A percentile compares a stretch with the other conserved stretches of the same genome.
These are phyloP conservation scores for Acanthosepion lycidas DNA, from an alignment of 2,888 invertebrate species.

Conservation along the genomic window DNA sequence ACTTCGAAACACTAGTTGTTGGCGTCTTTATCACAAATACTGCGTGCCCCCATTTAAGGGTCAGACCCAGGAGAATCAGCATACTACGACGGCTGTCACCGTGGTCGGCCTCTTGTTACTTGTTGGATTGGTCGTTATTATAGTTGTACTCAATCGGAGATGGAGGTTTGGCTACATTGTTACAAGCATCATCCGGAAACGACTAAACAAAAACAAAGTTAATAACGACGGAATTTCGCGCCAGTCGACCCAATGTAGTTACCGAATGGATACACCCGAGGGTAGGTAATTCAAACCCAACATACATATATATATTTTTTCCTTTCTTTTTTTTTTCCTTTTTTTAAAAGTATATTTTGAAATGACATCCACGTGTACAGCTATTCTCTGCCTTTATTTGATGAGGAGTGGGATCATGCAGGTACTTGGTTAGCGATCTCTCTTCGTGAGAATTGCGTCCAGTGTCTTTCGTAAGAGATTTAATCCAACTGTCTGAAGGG, in stretches of 20 bases:
- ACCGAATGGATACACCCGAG: slow-evolving; percentile 46
- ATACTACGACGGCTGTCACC: not conserved
- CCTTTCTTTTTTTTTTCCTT: not conserved
- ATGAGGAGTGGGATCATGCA: no score
- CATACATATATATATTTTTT: not conserved
- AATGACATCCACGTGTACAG: no score
- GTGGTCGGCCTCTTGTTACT: slow-evolving; percentile 23
- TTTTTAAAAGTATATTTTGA: not conserved
- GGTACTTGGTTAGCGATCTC: no score
- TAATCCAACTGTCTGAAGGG: no score
- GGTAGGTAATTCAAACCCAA: not conserved
- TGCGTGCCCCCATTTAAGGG: not conserved
- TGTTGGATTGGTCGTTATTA: not conserved
- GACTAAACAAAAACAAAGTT: slow-evolving; percentile 36
- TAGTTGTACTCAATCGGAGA: slow-evolving; percentile 34
- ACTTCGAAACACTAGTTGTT: slow-evolving; percentile 39
- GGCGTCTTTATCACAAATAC: slow-evolving; percentile 36
- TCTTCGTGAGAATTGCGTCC: no score
- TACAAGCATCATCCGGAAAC: slow-evolving; percentile 23
- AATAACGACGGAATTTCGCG: not conserved
- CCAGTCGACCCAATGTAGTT: slow-evolving; percentile 42
- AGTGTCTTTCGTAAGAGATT: no score
- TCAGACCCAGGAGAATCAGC: not conserved
- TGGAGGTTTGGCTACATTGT: slow-evolving; percentile 36
- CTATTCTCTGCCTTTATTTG: no score